Base-by-base conservation (phyloP, 2,113 vertebrate species). In the Solea senegalensis region DNA sequence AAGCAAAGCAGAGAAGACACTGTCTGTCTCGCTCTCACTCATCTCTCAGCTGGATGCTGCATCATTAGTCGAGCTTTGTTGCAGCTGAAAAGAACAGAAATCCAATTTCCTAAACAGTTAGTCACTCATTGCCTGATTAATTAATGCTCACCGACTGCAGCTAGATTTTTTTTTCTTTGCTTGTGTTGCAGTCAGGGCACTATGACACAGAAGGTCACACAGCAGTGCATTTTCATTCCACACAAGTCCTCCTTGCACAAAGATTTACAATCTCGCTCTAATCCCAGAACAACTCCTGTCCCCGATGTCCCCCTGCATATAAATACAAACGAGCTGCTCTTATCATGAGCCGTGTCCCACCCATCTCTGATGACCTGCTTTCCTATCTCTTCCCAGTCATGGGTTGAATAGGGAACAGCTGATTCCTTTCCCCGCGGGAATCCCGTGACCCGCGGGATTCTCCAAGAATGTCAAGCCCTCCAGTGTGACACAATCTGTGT, bases 11-110 rank as follows among this genome's bases (percentile, higher is more conserved):
- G 28, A 67, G 10, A 14, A 14, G 16, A 21, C 39, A 21, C 54
- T 46, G 11, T 48, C 10, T 10, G 45, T 44, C 6, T 64, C 43
- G 44, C 39, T 1, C 41, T 60, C 34, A 34, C 34, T 34, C 34
- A 34, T 4, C 55, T 27, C 48, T 57, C 80, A 48, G 55, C 58
- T 56, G 54, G 44, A 15, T 49, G 49, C 65, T 60, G 52, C 28
- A 27, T 72, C 72, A 28, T 62, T 79, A 68, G 53, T 14, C 34
- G 6, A 67, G 67, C 57, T 70, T 57, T 60, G 27, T 27, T 28
- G 27, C 12, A n/a, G 28, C 16, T 14, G 8, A 51, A 46, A 45
- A 28, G n/a, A 60, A 14, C 16, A 49, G n/a, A 52, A 66, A 65
- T 65, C 59, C 5, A 46, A 72, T 66, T 66, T 61, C 13, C 44